Percentiles rank a stretch among this genome's conserved stretches.
Conservation (phyloP, 2,797 vertebrate genomes). For the Garrulus glandarius region DNA sequence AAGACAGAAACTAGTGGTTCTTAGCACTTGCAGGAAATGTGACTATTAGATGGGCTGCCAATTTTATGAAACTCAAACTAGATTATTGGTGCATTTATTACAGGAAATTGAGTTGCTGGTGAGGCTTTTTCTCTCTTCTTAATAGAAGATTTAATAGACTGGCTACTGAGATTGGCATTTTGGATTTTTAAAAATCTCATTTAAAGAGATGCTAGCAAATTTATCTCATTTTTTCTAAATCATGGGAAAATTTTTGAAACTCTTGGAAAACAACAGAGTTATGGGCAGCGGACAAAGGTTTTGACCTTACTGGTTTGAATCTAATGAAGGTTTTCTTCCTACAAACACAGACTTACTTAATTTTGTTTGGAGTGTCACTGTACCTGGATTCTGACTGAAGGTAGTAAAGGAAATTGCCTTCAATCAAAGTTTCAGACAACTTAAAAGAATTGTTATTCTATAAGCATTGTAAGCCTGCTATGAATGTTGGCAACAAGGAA, state of each 20-base stretch:
- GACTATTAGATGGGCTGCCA: neutral
- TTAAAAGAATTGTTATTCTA: neutral
- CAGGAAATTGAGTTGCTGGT: neutral
- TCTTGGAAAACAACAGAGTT: neutral
- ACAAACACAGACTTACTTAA: neutral
- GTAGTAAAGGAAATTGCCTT: neutral
- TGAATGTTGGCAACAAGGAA: neutral
- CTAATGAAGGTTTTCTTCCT: neutral
- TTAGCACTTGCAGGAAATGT: neutral
- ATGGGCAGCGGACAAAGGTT: neutral
- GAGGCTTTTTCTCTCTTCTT: neutral
- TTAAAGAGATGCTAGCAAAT: neutral
- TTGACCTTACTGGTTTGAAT: neutral
- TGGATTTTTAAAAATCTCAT: neutral
- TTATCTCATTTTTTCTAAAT: neutral
- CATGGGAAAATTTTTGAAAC: neutral
- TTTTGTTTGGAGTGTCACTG: constrained; percentile 1
- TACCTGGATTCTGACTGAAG: neutral
- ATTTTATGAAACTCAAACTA: neutral
- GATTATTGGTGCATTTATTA: neutral
- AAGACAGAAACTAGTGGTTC: neutral
- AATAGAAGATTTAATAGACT: neutral
- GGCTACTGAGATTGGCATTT: neutral
- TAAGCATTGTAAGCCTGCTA: neutral
- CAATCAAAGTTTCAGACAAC: neutral